Percentiles rank a stretch among this genome's conserved stretches.
These are phyloP conservation scores for Antheraea yamamai DNA, from an alignment of 2,888 invertebrate genomes.

Conservation along the genomic window DNA sequence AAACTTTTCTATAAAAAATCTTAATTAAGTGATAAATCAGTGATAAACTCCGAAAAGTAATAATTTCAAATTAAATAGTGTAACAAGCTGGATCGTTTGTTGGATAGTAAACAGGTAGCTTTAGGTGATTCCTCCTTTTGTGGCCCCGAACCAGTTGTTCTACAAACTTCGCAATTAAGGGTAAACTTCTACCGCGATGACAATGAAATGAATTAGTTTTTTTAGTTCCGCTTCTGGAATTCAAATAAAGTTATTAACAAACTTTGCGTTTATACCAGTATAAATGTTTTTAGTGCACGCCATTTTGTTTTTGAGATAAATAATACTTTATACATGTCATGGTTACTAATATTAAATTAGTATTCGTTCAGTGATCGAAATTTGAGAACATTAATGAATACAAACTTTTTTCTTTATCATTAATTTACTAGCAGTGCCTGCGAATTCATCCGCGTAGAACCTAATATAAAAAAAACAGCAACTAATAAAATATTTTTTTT, in stretches of 20 bases:
- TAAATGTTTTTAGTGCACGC: slow-evolving; percentile 29
- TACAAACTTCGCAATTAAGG: slow-evolving; percentile 31
- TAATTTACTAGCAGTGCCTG: no score
- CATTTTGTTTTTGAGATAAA: slow-evolving; percentile 17
- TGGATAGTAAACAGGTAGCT: not conserved
- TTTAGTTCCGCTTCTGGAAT: slow-evolving; percentile 27
- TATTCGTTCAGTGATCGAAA: no score
- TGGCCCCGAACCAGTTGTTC: slow-evolving; percentile 15
- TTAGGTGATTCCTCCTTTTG: slow-evolving; percentile 13
- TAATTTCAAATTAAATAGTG: not conserved
- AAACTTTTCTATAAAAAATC: no score
- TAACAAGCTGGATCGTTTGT: not conserved
- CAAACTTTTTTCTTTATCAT: no score
- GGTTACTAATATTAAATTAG: no score
- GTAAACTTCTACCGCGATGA: slow-evolving; percentile 28
- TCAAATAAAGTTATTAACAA: slow-evolving; percentile 34
- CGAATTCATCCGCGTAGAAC: no score
- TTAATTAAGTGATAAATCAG: not conserved
- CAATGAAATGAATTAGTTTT: slow-evolving; percentile 32
- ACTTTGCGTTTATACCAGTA: slow-evolving; percentile 21
- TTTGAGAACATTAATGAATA: no score
- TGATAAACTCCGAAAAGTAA: not conserved
- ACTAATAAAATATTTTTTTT: no score
- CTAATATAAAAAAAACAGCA: no score
- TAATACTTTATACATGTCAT: not conserved